Evolutionary conservation across 2,113 vertebrate genomes (phyloP), one percentile per base, ranked within the genome.

Genomic region (Leptosomus discolor): DNA sequence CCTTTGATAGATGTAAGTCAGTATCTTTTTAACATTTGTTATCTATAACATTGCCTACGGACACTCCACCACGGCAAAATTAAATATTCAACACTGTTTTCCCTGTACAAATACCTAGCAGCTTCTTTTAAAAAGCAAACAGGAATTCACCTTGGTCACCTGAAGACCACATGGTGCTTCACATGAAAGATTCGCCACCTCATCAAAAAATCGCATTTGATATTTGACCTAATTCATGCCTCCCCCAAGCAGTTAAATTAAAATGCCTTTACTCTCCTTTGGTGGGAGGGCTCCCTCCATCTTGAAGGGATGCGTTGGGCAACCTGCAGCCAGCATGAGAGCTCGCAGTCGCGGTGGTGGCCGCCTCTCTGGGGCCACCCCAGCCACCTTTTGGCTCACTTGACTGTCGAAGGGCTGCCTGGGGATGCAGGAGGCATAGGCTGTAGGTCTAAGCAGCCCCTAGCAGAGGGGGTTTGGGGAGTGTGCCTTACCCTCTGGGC

Each of bases 281-380:
- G 64, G 16, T 6, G 6, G 68, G 54, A 71, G 34, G 9, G 14
- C 9, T 51, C 18, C 27, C 17, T 67, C 14, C 29, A 0, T 16
- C 20, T 19, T 32, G n/a, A 19, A 41, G 26, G 41, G 10, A 4
- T 21, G 45, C 2, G 0, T 8, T 73, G 20, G 14, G 43, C 67
- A 54, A 1, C 30, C 48, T 4, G 5, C 1, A 2, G 37, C 45
- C 2, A 0, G 10, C 1, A 0, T 4, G 41, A 18, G 41, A 37
- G 17, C 45, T 82, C 3, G 3, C 2, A 16, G 36, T 7, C 3
- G 5, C 22, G 43, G 48, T 70, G 54, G 64, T 5, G 20, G 17
- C 43, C 4, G 5, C 26, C 23, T 22, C 4, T 7, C 27, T 2
- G 14, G 27, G 32, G 22, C 43, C 12, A 2, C 46, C 76, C 36